Evolutionary conservation across 1,140 invertebrate genomes (phyloP), one percentile per base, ranked within the genome.

Genomic region (Eriosoma lanigerum): DNA sequence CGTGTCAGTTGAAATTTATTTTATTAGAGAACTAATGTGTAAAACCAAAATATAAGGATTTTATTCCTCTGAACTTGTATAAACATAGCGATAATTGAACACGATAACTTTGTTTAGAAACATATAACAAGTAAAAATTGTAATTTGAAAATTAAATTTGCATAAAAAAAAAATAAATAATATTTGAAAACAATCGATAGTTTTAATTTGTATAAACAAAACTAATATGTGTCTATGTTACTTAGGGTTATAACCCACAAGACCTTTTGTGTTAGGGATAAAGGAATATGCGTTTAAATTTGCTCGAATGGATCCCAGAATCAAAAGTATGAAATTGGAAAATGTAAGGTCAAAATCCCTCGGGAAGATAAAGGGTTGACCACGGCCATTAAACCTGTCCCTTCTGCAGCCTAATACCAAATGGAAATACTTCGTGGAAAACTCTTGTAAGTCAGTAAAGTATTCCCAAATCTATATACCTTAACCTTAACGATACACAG

Each of bases 301-400:
- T 29, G 26, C 70, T 76, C 8, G 21, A 44, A 54, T 21, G 26
- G 38, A 56, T 58, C 73, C 12, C 54, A 21, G n/a, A 75, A 46
- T 60, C 73, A 60, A 76, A 78, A 78, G 56, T 78, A 60, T 78
- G 52, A 60, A 62, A 78, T 62, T 62, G 54, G 56, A 78, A 78
- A 62, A 78, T 26, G 32, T 38, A 60, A 78, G 38, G 75, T 78
- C 75, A 60, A 78, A 13, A 24, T 62, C 75, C 24, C 52, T 44
- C 15, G 54, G 75, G 75, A 46, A 62, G 75, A n/a, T 26, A 62
- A 78, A 38, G 56, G 75, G 56, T 78, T 78, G 73, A 76, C 73
- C 73, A 48, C 75, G 50, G 21, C 75, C 75, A 48, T 78, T 76
- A 56, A 76, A 76, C 75, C 9, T 52, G 54, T 60, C 75, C 56